phyloP scores from a whole-genome alignment of 2,888 invertebrate genomes.

The Zaprionus obscuricornis region DNA sequence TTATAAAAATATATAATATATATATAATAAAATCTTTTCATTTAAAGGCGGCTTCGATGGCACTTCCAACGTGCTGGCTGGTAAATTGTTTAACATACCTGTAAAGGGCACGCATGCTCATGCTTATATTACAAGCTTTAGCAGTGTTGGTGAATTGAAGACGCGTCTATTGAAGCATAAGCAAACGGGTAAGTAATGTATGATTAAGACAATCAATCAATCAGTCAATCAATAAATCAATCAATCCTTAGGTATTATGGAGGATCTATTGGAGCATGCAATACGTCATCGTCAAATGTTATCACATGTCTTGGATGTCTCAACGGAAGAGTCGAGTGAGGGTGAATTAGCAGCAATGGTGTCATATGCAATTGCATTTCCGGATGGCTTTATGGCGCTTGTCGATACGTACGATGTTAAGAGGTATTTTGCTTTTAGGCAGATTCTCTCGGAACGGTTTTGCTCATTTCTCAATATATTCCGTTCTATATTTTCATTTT shows the following conservation, averaged over 20 bases:
- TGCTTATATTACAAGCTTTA: constrained; percentile 98
- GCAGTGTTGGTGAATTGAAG: constrained; percentile 86
- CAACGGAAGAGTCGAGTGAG: constrained; percentile 94
- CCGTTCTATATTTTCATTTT: constrained; percentile 19
- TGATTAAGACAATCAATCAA: no score
- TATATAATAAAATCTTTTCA: no score
- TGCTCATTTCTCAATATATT: constrained; percentile 43
- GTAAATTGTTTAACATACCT: constrained; percentile 98
- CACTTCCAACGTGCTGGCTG: constrained; percentile 98
- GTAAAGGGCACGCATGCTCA: constrained; percentile 99
- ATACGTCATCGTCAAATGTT: constrained; percentile 89
- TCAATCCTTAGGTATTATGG: constrained; percentile 84
- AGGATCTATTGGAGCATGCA: constrained; percentile 88
- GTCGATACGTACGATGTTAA: constrained; percentile 99
- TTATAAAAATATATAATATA: no score
- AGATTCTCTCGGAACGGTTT: constrained; percentile 83
- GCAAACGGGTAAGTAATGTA: constrained; percentile 83
- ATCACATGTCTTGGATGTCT: constrained; percentile 88
- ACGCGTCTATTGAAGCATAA: constrained; percentile 85
- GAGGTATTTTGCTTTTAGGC: constrained; percentile 89
- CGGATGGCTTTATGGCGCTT: constrained; percentile 96
- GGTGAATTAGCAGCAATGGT: constrained; percentile 98
- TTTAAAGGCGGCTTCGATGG: constrained; percentile 96
- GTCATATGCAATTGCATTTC: constrained; percentile 97
- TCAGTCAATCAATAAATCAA: no score